Base-by-base conservation (phyloP, 1,140 invertebrate genomes). In the Tribolium madens region DNA sequence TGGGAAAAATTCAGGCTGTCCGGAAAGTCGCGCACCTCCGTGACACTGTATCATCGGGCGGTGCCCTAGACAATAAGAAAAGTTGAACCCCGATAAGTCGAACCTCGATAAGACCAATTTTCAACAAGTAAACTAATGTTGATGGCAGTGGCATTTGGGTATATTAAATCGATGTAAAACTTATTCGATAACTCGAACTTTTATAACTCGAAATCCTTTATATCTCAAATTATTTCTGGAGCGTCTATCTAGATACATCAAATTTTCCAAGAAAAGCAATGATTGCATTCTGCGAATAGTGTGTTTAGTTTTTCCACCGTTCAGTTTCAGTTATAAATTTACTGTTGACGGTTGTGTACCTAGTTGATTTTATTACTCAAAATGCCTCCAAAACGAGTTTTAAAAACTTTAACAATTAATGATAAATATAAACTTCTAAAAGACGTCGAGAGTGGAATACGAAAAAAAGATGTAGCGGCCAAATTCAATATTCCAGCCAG, bases 361-460 rank as follows among this genome's bases (percentile, higher is more conserved):
- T n/a, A 57, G 3, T 12, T 18, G 10, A n/a, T 57, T 21, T 57
- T n/a, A n/a, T 26, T 26, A 26, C 21, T 10, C 36, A 42, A 70
- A 50, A 79, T 79, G 72, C 64, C 76, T 26, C 47, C 36, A 50
- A 79, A 77, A 77, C 72, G 76, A 50, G 60, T 52, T 15, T 76
- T 81, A 75, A 79, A 76, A 64, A 75, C 72, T 52, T 75, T 76
- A 75, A 70, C 70, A 53, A 48, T 78, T 76, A 48, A 18, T 68
- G 73, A 80, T 73, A 81, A 80, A 77, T 78, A 21, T 70, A 48
- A 73, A 77, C 26, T 75, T 26, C 76, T 80, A 10, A 78, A 80
- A 78, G 77, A 78, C 75, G 75, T 80, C n/a, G 77, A 81, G 76
- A 73, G 70, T 75, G 76, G 77, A 50, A 14, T 36, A 73, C 48